Evolutionary conservation across 2,797 vertebrate species (phyloP).

Genomic region (Bufotes viridis): DNA sequence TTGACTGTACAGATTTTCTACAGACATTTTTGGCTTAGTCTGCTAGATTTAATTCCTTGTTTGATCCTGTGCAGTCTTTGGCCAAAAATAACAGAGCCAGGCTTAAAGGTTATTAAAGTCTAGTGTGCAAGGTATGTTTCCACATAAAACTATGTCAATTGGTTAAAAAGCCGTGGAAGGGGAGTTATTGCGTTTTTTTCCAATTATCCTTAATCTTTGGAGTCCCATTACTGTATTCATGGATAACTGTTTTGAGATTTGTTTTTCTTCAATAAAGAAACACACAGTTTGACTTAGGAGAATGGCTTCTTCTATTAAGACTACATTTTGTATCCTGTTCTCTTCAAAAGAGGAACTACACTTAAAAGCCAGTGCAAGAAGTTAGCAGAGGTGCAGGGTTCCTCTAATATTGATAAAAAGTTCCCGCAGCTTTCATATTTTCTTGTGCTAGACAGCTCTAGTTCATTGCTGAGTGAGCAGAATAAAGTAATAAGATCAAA

Average conservation of each 20-base stretch:
- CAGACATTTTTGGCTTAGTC: conserved; percentile 79
- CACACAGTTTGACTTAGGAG: neutral
- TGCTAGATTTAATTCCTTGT: conserved; percentile 77
- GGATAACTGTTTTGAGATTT: neutral
- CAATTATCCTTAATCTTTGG: neutral
- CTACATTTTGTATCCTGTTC: neutral
- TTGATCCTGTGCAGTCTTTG: conserved; percentile 75
- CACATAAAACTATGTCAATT: conserved; percentile 75
- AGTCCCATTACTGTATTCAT: neutral
- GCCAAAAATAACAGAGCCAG: conserved; percentile 81
- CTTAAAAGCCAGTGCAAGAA: neutral
- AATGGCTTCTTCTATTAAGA: neutral
- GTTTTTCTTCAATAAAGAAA: neutral
- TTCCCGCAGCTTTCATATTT: too few relatives aligned
- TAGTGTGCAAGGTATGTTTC: conserved; percentile 81
- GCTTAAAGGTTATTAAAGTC: conserved; percentile 82
- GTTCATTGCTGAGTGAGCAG: too few relatives aligned
- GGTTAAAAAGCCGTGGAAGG: neutral
- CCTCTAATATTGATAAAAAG: too few relatives aligned
- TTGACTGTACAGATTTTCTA: conserved; percentile 74
- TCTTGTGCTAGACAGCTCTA: too few relatives aligned
- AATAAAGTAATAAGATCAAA: too few relatives aligned
- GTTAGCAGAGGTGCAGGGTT: too few relatives aligned
- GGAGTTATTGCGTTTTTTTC: neutral
- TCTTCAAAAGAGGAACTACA: neutral